These are phyloP conservation scores for Notiomystis cincta DNA, from an alignment of 2,113 vertebrate species.

Conservation along the genomic window DNA sequence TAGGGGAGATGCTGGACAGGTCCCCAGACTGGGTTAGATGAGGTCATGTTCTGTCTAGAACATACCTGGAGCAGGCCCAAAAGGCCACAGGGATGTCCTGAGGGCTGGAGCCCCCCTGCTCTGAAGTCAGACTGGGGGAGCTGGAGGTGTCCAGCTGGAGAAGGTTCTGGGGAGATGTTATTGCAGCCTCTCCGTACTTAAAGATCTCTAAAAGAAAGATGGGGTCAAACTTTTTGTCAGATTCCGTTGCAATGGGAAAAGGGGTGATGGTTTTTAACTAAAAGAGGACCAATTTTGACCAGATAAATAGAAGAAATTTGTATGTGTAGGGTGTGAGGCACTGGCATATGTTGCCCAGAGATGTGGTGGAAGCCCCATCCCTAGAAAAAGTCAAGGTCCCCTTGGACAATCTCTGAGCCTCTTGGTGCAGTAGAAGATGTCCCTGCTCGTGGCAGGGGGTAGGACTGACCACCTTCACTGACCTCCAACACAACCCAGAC, in stretches of 20 bases:
- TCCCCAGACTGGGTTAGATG: accelerated
- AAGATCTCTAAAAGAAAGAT: background rate
- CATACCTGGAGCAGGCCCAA: background rate
- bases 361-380: background rate
- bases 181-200: background rate
- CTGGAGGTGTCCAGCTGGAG: background rate
- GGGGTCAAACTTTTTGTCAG: background rate
- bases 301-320: background rate
- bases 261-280: background rate
- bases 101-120: background rate
- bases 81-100: background rate
- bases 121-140: background rate
- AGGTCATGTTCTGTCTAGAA: background rate
- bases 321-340: background rate
- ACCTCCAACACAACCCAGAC: background rate
- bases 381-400: background rate
- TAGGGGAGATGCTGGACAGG: background rate
- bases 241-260: accelerated
- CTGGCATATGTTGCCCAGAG: background rate
- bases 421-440: background rate
- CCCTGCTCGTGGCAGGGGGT: background rate
- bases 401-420: background rate
- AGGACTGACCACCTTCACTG: background rate
- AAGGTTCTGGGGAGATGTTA: background rate
- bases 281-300: accelerated